A percentile compares a stretch with the other conserved stretches of the same genome.
These are phyloP conservation scores for Chelonoidis abingdonii DNA, from an alignment of 2,113 vertebrate genomes.

Conservation along the genomic window DNA sequence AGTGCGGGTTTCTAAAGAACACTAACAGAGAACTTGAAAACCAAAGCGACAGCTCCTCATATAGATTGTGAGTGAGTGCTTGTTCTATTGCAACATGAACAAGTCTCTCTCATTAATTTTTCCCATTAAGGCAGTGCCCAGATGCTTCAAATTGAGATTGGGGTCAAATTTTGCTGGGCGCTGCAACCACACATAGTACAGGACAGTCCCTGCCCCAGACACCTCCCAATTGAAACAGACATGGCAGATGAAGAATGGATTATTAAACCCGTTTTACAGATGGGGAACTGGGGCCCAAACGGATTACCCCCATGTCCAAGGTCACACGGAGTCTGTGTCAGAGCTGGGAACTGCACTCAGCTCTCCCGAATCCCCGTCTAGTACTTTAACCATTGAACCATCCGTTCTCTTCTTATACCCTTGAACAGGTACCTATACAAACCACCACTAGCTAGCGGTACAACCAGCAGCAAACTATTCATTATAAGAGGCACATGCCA, in stretches of 20 bases:
- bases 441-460: background rate
- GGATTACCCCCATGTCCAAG: background rate
- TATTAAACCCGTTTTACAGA: background rate
- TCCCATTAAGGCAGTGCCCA: background rate
- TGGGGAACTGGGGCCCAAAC: background rate
- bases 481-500: background rate
- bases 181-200: background rate
- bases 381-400: background rate
- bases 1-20: background rate
- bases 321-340: background rate
- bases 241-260: background rate
- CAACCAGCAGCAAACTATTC: background rate
- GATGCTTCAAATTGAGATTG: background rate
- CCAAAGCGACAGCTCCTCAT: background rate
- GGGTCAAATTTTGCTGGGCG: too few relatives aligned
- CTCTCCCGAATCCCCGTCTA: background rate
- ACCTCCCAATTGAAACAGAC: background rate
- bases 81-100: background rate
- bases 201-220: background rate
- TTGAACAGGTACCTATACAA: background rate
- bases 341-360: background rate
- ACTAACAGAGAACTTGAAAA: background rate
- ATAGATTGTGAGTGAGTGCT: background rate
- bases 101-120: background rate
- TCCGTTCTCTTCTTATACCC: background rate